phyloP scores from a whole-genome alignment of 2,888 invertebrate genomes.

The Agonopterix subpropinquella region DNA sequence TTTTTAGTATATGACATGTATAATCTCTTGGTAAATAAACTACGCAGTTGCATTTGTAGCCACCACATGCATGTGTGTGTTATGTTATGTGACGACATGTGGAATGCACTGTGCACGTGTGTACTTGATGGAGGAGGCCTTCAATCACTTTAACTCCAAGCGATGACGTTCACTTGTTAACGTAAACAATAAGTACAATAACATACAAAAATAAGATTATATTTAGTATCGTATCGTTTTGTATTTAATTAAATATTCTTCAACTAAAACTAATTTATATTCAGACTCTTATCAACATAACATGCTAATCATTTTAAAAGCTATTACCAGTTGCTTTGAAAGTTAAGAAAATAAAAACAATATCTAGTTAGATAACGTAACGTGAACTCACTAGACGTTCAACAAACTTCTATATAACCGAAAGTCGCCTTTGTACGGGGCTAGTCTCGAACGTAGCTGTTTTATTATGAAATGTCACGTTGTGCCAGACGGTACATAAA shows the following conservation, averaged over 20 bases:
- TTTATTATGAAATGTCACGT: slow-evolving; percentile 69
- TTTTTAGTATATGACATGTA: neutral
- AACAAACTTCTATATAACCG: slow-evolving; percentile 46
- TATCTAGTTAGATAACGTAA: slow-evolving; percentile 20
- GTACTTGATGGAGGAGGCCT: slow-evolving; percentile 37
- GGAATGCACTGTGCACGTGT: slow-evolving; percentile 30
- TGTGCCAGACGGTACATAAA: slow-evolving; percentile 69
- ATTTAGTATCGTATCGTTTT: too few relatives aligned
- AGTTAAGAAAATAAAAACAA: too few relatives aligned
- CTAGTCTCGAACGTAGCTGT: slow-evolving; percentile 43
- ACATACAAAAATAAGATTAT: too few relatives aligned
- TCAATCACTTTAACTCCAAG: slow-evolving; percentile 10
- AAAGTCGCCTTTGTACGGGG: slow-evolving; percentile 32
- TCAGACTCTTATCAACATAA: too few relatives aligned
- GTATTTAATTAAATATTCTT: too few relatives aligned
- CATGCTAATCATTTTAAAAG: too few relatives aligned
- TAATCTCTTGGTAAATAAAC: slow-evolving; percentile 34
- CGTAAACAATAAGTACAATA: neutral
- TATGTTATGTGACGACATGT: slow-evolving; percentile 17
- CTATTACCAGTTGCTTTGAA: too few relatives aligned
- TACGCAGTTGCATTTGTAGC: slow-evolving; percentile 56
- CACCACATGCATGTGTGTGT: slow-evolving; percentile 26
- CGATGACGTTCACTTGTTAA: neutral
- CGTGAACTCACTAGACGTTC: slow-evolving; percentile 45
- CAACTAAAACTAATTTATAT: too few relatives aligned